Conservation (phyloP, 2,888 invertebrate genomes). For the Hirudinaria manillensis region DNA sequence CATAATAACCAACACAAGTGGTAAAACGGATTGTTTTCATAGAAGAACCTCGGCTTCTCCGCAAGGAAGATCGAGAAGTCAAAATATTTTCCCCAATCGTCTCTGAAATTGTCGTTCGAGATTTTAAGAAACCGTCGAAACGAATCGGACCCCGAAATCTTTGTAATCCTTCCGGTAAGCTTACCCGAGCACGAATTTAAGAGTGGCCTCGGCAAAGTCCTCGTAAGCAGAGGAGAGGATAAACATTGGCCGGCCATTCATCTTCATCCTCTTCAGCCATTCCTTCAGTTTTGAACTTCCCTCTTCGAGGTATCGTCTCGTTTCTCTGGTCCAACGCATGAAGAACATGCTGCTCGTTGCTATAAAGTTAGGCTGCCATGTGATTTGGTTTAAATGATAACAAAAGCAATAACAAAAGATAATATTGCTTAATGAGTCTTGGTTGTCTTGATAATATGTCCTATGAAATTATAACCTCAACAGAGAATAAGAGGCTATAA, state of each 20-base stretch:
- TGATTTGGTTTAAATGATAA: too few species aligned
- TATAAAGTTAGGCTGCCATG: constrained; percentile 38
- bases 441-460: too few species aligned
- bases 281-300: constrained; percentile 51
- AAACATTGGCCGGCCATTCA: constrained; percentile 57
- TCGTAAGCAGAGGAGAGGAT: constrained; percentile 69
- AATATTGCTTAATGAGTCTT: too few species aligned
- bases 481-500: too few species aligned
- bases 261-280: constrained; percentile 61
- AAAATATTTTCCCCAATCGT: constrained; percentile 63
- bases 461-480: too few species aligned
- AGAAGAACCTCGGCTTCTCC: constrained; percentile 70
- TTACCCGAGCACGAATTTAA: constrained; percentile 62
- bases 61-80: constrained; percentile 66
- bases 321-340: constrained; percentile 59
- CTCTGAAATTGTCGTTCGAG: constrained; percentile 25
- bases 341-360: constrained; percentile 62
- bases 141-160: too few species aligned
- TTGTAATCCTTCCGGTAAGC: constrained; percentile 26
- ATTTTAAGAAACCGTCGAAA: too few species aligned
- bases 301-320: constrained; percentile 61
- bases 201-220: constrained; percentile 66
- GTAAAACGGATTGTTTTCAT: constrained; percentile 58
- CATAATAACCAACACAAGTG: constrained; percentile 22
- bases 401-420: too few species aligned